phyloP scores from a whole-genome alignment of 2,797 vertebrate species.

The Liparis tanakae region DNA sequence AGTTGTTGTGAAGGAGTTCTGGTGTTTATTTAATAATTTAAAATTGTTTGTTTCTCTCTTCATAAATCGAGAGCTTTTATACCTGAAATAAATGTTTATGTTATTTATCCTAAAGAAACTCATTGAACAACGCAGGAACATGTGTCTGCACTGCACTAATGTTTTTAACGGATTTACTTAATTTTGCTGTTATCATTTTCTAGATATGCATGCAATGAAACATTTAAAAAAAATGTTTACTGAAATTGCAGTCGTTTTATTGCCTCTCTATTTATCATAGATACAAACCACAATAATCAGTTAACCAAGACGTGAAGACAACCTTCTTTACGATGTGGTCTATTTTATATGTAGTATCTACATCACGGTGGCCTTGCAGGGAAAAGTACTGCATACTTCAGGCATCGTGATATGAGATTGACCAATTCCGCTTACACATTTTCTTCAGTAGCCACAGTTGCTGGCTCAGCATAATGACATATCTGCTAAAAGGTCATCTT shows the following conservation, averaged over 20 bases:
- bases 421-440: constrained; percentile 31
- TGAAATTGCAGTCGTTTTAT: not conserved
- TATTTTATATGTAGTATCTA: not conserved
- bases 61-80: not conserved
- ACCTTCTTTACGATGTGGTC: not conserved
- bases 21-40: not conserved
- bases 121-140: constrained; percentile 5
- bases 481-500: constrained; percentile 37
- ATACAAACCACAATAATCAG: not conserved
- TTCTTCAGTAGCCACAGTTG: constrained; percentile 40
- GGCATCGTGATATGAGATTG: constrained; percentile 16
- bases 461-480: constrained; percentile 58
- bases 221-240: not conserved
- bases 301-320: not conserved
- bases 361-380: not conserved
- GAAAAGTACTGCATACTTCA: not conserved
- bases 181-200: not conserved
- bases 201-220: not conserved
- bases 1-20: not conserved
- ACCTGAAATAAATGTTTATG: not conserved
- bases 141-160: not conserved
- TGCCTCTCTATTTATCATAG: not conserved
- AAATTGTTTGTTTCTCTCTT: not conserved
- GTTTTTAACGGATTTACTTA: not conserved
- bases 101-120: not conserved